Percentiles rank a stretch among this genome's conserved stretches.
phyloP scores from a whole-genome alignment of 1,140 invertebrate genomes.

The Babylonia areolata region DNA sequence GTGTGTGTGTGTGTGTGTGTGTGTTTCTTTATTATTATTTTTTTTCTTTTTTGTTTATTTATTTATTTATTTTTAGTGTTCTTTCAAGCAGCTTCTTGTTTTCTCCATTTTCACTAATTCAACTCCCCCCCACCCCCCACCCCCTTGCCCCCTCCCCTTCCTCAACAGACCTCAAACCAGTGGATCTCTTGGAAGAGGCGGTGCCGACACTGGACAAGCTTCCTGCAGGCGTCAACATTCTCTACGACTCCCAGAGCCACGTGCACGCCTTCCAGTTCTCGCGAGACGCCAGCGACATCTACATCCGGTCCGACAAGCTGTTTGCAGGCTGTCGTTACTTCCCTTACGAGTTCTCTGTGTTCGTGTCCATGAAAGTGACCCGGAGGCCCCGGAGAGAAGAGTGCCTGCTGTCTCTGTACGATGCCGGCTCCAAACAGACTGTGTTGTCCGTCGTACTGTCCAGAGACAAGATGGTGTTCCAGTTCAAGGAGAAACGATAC shows the following conservation, averaged over 20 bases:
- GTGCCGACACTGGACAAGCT: constrained; percentile 58
- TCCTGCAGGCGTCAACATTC: constrained; percentile 63
- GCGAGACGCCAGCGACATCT: constrained; percentile 49
- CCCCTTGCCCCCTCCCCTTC: background rate
- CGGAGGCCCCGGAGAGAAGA: constrained; percentile 47
- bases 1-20: too few relatives aligned
- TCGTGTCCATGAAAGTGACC: constrained; percentile 63
- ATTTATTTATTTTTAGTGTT: too few relatives aligned
- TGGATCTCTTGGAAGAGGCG: constrained; percentile 60
- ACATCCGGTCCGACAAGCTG: constrained; percentile 54
- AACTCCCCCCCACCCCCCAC: background rate
- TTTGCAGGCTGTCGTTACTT: constrained; percentile 63
- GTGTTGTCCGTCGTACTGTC: constrained; percentile 59
- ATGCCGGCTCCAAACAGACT: constrained; percentile 33
- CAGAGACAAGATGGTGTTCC: constrained; percentile 60
- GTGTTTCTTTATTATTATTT: too few relatives aligned
- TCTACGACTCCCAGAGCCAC: constrained; percentile 64
- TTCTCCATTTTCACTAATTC: background rate
- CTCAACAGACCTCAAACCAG: constrained; percentile 54
- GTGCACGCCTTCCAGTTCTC: constrained; percentile 65
- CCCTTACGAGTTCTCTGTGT: constrained; percentile 71
- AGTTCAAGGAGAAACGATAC: constrained; percentile 59
- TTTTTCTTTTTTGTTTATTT: too few relatives aligned
- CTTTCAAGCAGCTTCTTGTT: too few relatives aligned
- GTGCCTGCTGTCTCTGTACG: constrained; percentile 60